These are phyloP conservation scores for Siderastrea radians DNA, from an alignment of 92 coral and sea anemone genomes.

Conservation along the genomic window DNA sequence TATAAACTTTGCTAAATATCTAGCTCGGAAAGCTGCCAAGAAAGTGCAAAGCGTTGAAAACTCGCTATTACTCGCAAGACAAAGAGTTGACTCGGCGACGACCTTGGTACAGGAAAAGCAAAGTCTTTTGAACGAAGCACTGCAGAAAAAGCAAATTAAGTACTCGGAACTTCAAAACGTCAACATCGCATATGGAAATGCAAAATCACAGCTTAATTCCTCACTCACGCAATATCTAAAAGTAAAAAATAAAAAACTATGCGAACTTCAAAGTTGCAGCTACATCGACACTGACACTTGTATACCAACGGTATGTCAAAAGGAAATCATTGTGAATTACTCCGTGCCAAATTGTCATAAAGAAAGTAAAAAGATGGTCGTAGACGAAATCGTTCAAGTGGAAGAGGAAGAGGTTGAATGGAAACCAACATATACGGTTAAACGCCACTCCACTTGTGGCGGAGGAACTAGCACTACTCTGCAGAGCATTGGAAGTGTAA, in stretches of 20 bases:
- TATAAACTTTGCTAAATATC: not conserved
- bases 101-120: not conserved
- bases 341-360: slow-evolving; percentile 22
- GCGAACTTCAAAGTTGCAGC: slow-evolving; percentile 37
- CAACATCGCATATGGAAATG: not conserved
- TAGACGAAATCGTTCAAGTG: not conserved
- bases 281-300: slow-evolving; percentile 23
- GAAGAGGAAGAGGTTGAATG: not conserved
- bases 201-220: not conserved
- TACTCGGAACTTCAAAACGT: not conserved
- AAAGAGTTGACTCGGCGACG: not conserved
- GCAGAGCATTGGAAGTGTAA: no score
- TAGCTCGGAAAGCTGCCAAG: slow-evolving; percentile 17
- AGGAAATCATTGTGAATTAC: not conserved
- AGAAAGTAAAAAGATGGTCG: not conserved
- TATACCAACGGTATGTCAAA: slow-evolving; percentile 45
- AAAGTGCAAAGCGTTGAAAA: slow-evolving; percentile 2
- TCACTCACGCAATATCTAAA: not conserved
- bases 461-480: not conserved
- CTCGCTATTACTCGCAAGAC: not conserved
- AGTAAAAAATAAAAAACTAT: not conserved
- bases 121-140: not conserved
- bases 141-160: not conserved
- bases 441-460: not conserved
- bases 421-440: not conserved